Percentiles rank a stretch among this genome's conserved stretches.
Conservation (phyloP, 2,888 invertebrate species). For the Pandemis corylana region DNA sequence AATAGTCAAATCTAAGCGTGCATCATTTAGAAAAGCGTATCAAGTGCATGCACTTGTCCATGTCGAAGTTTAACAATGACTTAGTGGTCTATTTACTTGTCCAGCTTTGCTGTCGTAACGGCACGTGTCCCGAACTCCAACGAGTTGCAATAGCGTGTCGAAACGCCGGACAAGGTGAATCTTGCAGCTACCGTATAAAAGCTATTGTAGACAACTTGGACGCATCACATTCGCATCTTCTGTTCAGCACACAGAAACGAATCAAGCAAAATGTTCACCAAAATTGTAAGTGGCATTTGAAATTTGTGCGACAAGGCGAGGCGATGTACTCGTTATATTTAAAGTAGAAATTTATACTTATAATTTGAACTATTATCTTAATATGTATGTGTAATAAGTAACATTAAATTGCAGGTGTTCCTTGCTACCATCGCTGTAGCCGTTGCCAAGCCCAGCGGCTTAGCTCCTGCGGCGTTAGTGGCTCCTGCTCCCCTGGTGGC, state of each 20-base stretch:
- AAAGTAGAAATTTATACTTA: not conserved
- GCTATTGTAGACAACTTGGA: conserved; percentile 68
- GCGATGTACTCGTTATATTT: not conserved
- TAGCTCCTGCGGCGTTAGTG: conserved; percentile 67
- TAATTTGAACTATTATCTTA: not conserved
- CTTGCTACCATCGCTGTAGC: conserved; percentile 68
- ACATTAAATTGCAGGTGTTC: conserved; percentile 64
- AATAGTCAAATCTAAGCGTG: conserved; percentile 23
- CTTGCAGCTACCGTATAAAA: conserved; percentile 76
- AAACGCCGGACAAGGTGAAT: conserved; percentile 81
- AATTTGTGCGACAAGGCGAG: not conserved
- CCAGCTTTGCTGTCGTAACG: conserved; percentile 47
- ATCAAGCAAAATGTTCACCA: conserved; percentile 68
- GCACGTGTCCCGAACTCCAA: conserved; percentile 71
- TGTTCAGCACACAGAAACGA: conserved; percentile 62
- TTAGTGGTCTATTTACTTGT: conserved; percentile 60
- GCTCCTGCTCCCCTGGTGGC: conserved; percentile 48
- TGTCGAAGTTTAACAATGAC: conserved; percentile 44
- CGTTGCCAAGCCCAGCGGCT: conserved; percentile 66
- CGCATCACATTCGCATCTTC: conserved; percentile 73
- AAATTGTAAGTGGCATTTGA: conserved; percentile 63
- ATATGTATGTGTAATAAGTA: too few species aligned
- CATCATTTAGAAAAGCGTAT: conserved; percentile 26
- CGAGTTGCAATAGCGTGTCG: conserved; percentile 70
- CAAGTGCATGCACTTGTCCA: conserved; percentile 5